Conservation (phyloP, 2,797 vertebrate genomes). For the Aeoliscus strigatus region DNA sequence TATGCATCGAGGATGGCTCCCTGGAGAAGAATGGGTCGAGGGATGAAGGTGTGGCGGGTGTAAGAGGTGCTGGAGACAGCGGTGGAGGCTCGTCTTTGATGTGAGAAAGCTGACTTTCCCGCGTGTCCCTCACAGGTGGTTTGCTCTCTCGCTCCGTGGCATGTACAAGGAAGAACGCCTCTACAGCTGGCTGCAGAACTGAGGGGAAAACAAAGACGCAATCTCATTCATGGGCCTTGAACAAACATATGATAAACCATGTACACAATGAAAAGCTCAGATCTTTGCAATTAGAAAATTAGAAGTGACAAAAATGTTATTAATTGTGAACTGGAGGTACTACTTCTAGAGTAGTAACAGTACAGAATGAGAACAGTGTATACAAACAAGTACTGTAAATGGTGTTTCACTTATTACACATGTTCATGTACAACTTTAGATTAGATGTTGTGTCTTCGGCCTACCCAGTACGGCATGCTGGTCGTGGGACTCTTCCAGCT, state of each 20-base stretch:
- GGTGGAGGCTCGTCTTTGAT: conserved; percentile 81
- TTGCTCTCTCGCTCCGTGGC: conserved; percentile 95
- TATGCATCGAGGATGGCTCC: conserved; percentile 94
- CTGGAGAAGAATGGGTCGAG: conserved; percentile 93
- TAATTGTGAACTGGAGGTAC: too few species aligned
- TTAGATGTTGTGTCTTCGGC: too few species aligned
- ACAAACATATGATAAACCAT: too few species aligned
- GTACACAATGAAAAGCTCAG: not conserved
- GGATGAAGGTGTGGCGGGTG: conserved; percentile 90
- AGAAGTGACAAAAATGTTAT: too few species aligned
- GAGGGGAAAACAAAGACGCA: too few species aligned
- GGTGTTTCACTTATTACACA: too few species aligned
- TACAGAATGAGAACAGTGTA: too few species aligned
- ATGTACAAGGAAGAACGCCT: conserved; percentile 95
- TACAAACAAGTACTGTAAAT: too few species aligned
- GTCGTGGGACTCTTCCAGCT: conserved; percentile 94
- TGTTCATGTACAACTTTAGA: too few species aligned
- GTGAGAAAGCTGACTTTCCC: conserved; percentile 84
- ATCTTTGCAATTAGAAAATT: not conserved
- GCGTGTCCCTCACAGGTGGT: conserved; percentile 88
- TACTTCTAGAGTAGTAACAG: too few species aligned
- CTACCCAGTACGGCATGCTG: conserved; percentile 92
- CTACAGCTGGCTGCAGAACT: conserved; percentile 93
- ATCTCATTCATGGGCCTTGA: not conserved
- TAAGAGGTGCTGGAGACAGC: conserved; percentile 86